Percentiles rank a stretch among this genome's conserved stretches.
phyloP scores from a whole-genome alignment of 1,140 invertebrate species.

The Drosophila burlai region DNA sequence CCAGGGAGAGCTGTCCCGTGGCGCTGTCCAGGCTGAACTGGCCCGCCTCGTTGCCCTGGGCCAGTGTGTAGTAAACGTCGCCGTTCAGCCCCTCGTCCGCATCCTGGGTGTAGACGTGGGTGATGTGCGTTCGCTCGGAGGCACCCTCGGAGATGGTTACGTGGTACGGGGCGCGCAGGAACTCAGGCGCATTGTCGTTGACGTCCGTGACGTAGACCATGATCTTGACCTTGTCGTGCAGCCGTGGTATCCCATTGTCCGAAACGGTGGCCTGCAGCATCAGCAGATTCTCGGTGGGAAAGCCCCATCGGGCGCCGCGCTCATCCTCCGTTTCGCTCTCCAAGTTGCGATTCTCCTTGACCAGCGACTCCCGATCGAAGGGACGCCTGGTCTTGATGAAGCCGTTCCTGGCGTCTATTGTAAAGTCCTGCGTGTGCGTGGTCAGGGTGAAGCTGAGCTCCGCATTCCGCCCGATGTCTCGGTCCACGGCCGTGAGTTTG shows the following conservation, averaged over 20 bases:
- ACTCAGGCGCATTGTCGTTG: slow-evolving; percentile 96
- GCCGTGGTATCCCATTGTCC: slow-evolving; percentile 93
- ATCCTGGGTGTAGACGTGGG: slow-evolving; percentile 94
- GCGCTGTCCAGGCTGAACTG: slow-evolving; percentile 94
- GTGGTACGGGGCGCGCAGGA: slow-evolving; percentile 92
- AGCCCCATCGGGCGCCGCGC: slow-evolving; percentile 60
- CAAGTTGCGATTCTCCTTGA: slow-evolving; percentile 85
- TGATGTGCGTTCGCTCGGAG: slow-evolving; percentile 91
- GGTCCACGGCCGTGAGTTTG: slow-evolving; percentile 94
- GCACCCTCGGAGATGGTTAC: slow-evolving; percentile 94
- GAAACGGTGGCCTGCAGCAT: slow-evolving; percentile 93
- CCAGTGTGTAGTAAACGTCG: slow-evolving; percentile 94
- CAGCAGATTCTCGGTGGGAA: slow-evolving; percentile 88
- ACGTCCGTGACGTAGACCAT: slow-evolving; percentile 95
- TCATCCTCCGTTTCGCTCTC: slow-evolving; percentile 46
- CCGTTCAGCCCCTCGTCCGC: slow-evolving; percentile 96
- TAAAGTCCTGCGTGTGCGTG: slow-evolving; percentile 92
- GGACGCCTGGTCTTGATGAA: slow-evolving; percentile 94
- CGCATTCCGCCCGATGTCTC: slow-evolving; percentile 95
- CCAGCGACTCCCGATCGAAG: slow-evolving; percentile 94
- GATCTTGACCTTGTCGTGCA: slow-evolving; percentile 95
- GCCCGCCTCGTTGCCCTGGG: slow-evolving; percentile 92
- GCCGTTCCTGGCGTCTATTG: slow-evolving; percentile 95
- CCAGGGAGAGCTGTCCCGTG: slow-evolving; percentile 94
- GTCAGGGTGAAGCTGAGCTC: slow-evolving; percentile 95